A percentile compares a stretch with the other conserved stretches of the same genome.
Evolutionary conservation across 2,888 invertebrate genomes (phyloP).

Genomic region (Drosophila nigricruria): DNA sequence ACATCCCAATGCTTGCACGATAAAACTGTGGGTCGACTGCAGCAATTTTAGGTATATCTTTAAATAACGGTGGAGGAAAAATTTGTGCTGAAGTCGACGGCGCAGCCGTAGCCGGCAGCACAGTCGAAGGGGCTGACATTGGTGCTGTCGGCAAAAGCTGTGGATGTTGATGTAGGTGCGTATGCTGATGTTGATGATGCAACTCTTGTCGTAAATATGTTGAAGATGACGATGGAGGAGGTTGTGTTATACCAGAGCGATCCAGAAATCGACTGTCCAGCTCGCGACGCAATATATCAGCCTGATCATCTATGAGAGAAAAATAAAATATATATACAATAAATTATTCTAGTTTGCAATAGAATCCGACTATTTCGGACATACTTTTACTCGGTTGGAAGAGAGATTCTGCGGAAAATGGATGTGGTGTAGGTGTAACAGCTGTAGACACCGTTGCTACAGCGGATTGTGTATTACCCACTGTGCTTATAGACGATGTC

Average conservation of each 20-base stretch:
- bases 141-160: slow-evolving; percentile 89
- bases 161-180: slow-evolving; percentile 95
- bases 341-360: not conserved
- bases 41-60: slow-evolving; percentile 94
- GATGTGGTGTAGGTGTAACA: slow-evolving; percentile 90
- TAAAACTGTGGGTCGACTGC: slow-evolving; percentile 92
- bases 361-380: not conserved
- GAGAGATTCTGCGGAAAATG: slow-evolving; percentile 94
- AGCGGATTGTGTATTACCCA: slow-evolving; percentile 39
- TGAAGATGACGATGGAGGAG: slow-evolving; percentile 83
- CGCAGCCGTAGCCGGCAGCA: slow-evolving; percentile 88
- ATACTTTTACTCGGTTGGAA: slow-evolving; percentile 92
- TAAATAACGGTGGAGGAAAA: slow-evolving; percentile 90
- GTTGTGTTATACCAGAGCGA: slow-evolving; percentile 89
- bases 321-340: slow-evolving; percentile 3
- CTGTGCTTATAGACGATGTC: slow-evolving; percentile 58
- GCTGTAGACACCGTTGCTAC: slow-evolving; percentile 49
- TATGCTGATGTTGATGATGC: slow-evolving; percentile 97
- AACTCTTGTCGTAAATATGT: slow-evolving; percentile 93
- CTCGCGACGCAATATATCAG: slow-evolving; percentile 94
- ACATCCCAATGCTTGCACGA: slow-evolving; percentile 89
- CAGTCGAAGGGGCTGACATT: slow-evolving; percentile 46
- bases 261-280: slow-evolving; percentile 96
- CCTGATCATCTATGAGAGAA: slow-evolving; percentile 88
- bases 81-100: slow-evolving; percentile 86